These are phyloP conservation scores for Suillia variegata DNA, from an alignment of 2,888 invertebrate genomes.

Conservation along the genomic window DNA sequence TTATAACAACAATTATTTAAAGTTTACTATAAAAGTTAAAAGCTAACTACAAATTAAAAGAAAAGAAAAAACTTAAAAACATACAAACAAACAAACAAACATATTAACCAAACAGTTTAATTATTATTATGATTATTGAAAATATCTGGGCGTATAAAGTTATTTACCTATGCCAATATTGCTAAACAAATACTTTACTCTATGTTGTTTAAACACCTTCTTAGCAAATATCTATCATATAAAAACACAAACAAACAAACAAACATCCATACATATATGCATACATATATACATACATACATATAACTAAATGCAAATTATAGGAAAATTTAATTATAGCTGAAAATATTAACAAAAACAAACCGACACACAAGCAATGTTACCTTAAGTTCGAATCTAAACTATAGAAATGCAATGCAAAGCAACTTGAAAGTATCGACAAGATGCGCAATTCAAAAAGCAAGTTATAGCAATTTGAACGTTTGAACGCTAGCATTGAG, in stretches of 20 bases:
- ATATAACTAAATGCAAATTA: constrained; percentile 11
- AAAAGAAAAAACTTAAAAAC: background rate
- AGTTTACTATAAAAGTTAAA: constrained; percentile 22
- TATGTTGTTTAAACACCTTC: background rate
- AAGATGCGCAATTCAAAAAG: background rate
- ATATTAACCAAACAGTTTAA: no score
- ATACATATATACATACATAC: constrained; percentile 1
- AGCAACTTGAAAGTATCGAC: background rate
- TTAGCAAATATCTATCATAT: background rate
- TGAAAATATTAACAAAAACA: constrained; percentile 25
- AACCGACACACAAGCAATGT: constrained; percentile 37
- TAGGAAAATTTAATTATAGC: constrained; percentile 19
- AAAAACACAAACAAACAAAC: background rate
- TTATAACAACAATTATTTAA: background rate
- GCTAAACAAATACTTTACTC: background rate
- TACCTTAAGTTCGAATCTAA: constrained; percentile 34
- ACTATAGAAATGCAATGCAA: constrained; percentile 15
- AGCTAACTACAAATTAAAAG: constrained; percentile 26
- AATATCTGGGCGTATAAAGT: background rate
- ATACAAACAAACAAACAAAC: no score
- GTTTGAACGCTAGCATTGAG: no score
- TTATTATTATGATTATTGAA: constrained; percentile 1
- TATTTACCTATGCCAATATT: background rate
- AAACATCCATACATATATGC: constrained; percentile 5
- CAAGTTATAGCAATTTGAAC: constrained; percentile 13